Evolutionary conservation across 2,888 invertebrate genomes (phyloP).

Genomic region (Strigamia crassipes): DNA sequence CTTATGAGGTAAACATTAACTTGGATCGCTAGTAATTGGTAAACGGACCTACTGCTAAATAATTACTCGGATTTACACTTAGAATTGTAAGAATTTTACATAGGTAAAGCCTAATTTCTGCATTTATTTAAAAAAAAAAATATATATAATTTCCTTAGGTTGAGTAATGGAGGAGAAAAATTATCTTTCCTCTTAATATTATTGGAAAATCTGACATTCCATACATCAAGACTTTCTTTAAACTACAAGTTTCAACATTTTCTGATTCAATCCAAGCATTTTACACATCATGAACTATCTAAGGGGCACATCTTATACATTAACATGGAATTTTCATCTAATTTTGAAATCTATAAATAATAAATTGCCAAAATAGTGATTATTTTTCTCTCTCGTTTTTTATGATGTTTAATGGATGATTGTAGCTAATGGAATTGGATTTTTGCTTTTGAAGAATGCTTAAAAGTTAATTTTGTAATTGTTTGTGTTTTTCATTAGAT

Average conservation of each 20-base stretch:
- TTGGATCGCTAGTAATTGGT: not conserved
- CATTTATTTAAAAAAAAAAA: not conserved
- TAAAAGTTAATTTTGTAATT: conserved; percentile 19
- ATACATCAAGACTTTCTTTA: not conserved
- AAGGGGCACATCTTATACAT: not conserved
- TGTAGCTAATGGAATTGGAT: not conserved
- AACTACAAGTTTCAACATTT: not conserved
- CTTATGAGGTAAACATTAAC: not conserved
- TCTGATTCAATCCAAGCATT: not conserved
- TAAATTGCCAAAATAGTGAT: not conserved
- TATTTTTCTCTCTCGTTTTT: not conserved
- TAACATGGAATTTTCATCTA: not conserved
- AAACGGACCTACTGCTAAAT: not conserved
- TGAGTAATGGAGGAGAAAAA: not conserved
- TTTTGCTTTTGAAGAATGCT: not conserved
- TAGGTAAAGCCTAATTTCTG: no score
- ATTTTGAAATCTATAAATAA: not conserved
- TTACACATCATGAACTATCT: not conserved
- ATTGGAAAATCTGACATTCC: not conserved
- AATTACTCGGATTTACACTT: not conserved
- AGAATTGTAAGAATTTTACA: no score
- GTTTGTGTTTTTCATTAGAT: conserved; percentile 30
- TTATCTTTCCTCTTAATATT: not conserved
- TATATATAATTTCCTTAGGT: not conserved
- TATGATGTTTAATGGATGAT: not conserved